These are phyloP conservation scores for Melanostoma scalare DNA, from an alignment of 2,888 invertebrate species.

Conservation along the genomic window DNA sequence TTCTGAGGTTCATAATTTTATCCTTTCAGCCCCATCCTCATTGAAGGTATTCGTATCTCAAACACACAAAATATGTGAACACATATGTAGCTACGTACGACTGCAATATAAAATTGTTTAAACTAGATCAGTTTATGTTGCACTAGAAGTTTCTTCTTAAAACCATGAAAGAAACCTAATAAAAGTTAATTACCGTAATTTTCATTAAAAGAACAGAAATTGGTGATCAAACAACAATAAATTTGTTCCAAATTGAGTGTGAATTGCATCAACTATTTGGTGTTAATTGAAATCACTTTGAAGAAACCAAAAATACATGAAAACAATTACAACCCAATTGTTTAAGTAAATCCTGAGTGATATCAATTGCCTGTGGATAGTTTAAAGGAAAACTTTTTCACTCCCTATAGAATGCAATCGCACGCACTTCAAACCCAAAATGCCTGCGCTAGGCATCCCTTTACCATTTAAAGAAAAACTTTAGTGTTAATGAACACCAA, in stretches of 20 bases:
- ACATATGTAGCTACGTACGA: too few relatives aligned
- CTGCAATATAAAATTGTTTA: neutral
- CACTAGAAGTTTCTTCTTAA: neutral
- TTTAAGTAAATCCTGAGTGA: conserved; percentile 40
- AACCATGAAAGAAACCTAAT: conserved; percentile 46
- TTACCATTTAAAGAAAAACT: conserved; percentile 12
- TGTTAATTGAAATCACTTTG: conserved; percentile 69
- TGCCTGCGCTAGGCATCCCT: neutral
- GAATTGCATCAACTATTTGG: conserved; percentile 62
- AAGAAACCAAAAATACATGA: conserved; percentile 55
- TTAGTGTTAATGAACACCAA: conserved; percentile 62
- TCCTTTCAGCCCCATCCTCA: too few relatives aligned
- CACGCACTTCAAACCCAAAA: conserved; percentile 1
- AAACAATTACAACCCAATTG: conserved; percentile 34
- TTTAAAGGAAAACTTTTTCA: conserved; percentile 24
- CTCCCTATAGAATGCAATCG: conserved; percentile 32
- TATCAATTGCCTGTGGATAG: conserved; percentile 31
- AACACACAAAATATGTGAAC: too few relatives aligned
- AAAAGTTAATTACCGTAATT: conserved; percentile 70
- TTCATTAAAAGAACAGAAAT: conserved; percentile 59
- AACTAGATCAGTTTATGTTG: conserved; percentile 5
- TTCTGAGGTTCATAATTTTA: too few relatives aligned
- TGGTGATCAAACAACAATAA: conserved; percentile 70
- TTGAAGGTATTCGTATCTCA: too few relatives aligned
- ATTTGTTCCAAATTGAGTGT: conserved; percentile 69